phyloP scores from a whole-genome alignment of 2,113 vertebrate species.

The Turnix velox region DNA sequence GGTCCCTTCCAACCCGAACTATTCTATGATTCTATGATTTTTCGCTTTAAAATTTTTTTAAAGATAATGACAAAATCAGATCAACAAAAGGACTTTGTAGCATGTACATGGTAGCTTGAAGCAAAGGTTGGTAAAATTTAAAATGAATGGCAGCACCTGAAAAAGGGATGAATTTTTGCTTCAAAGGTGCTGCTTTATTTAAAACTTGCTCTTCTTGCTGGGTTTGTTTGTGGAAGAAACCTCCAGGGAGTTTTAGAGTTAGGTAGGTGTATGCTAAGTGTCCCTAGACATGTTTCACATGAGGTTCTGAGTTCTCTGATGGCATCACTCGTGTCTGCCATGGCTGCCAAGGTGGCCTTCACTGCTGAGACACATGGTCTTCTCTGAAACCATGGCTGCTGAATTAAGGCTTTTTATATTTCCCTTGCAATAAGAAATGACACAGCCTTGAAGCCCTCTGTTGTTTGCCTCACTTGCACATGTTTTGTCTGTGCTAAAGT shows the following conservation, averaged over 20 bases:
- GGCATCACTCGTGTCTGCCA: background rate
- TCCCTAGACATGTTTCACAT: background rate
- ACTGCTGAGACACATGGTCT: background rate
- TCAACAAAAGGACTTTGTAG: background rate
- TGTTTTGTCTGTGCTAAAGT: background rate
- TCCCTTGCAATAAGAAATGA: background rate
- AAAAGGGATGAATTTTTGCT: background rate
- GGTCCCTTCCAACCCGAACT: too few species aligned
- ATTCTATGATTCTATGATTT: too few species aligned
- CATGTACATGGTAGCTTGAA: background rate
- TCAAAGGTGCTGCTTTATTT: background rate
- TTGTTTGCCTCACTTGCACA: background rate
- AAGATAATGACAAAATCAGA: background rate
- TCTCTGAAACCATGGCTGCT: background rate
- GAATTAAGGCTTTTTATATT: background rate
- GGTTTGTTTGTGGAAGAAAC: background rate
- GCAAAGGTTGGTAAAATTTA: background rate
- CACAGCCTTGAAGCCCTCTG: accelerated
- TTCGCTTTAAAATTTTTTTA: too few species aligned
- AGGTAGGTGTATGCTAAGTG: background rate
- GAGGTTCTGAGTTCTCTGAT: background rate
- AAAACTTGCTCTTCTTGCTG: background rate
- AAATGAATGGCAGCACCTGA: background rate
- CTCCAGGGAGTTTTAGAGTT: accelerated
- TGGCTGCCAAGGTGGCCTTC: background rate